These are phyloP conservation scores for Crocallis elinguaria DNA, from an alignment of 2,888 invertebrate species.

Conservation along the genomic window DNA sequence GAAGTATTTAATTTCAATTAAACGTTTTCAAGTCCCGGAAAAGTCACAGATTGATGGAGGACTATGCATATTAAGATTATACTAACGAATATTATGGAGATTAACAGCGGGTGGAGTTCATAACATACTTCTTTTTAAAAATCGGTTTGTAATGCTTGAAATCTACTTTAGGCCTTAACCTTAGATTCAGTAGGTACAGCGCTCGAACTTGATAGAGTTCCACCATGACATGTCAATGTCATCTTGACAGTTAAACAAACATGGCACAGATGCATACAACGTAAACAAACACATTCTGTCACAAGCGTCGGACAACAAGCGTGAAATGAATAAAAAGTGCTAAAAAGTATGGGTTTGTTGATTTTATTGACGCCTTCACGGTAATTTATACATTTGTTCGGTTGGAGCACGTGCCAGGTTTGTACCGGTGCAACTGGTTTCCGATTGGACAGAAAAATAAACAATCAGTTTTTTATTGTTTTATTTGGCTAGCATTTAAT, in stretches of 20 bases:
- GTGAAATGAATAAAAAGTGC: constrained; percentile 19
- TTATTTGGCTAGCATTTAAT: background rate
- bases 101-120: no score
- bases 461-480: background rate
- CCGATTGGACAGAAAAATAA: background rate
- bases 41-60: constrained; percentile 27
- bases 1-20: no score
- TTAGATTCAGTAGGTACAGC: background rate
- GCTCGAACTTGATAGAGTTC: constrained; percentile 6
- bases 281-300: constrained; percentile 36
- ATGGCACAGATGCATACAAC: constrained; percentile 41
- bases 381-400: constrained; percentile 35
- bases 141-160: no score
- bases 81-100: no score
- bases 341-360: constrained; percentile 28
- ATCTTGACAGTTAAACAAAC: constrained; percentile 71
- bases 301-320: constrained; percentile 22
- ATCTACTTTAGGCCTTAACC: no score
- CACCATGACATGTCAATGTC: constrained; percentile 48
- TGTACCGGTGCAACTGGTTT: background rate
- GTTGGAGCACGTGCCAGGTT: background rate
- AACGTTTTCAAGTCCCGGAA: no score
- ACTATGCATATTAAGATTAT: constrained; percentile 14
- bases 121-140: no score
- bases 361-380: constrained; percentile 27